Conservation (phyloP, 2,888 invertebrate genomes). For the Tricholauxania praeusta region DNA sequence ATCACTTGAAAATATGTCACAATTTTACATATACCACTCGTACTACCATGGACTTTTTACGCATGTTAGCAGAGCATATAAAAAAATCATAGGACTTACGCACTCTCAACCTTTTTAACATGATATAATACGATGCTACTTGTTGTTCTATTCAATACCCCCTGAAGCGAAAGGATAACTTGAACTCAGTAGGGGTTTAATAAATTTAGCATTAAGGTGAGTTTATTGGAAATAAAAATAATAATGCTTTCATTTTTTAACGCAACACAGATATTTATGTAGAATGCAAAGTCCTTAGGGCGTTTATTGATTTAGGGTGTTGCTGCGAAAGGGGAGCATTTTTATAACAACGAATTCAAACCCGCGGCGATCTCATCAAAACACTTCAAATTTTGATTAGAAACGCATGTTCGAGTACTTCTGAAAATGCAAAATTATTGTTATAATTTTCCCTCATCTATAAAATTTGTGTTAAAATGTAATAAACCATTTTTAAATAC, state of each 20-base stretch:
- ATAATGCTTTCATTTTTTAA: slow-evolving; percentile 10
- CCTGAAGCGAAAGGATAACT: slow-evolving; percentile 46
- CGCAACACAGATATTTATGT: background rate
- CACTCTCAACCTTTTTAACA: background rate
- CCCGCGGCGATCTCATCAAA: slow-evolving; percentile 24
- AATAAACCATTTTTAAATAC: background rate
- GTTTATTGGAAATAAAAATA: slow-evolving; percentile 25
- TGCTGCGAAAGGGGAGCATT: slow-evolving; percentile 51
- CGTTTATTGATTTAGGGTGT: background rate
- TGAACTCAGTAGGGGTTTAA: slow-evolving; percentile 52
- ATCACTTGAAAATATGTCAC: slow-evolving; percentile 59
- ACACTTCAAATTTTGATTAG: slow-evolving; percentile 39
- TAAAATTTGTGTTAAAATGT: background rate
- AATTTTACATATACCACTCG: slow-evolving; percentile 50
- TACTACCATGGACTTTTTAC: slow-evolving; percentile 1
- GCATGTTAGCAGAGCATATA: background rate
- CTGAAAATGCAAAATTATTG: slow-evolving; percentile 3
- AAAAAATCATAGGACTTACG: slow-evolving; percentile 7
- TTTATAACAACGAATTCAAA: slow-evolving; percentile 22
- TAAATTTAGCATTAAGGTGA: slow-evolving; percentile 45
- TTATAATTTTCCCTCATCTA: background rate
- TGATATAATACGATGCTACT: background rate
- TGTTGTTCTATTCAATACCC: slow-evolving; percentile 11
- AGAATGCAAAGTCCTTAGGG: background rate
- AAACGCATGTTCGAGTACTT: slow-evolving; percentile 41